Base-by-base conservation (phyloP, 2,797 vertebrate genomes). In the Phrynocephalus forsythii region DNA sequence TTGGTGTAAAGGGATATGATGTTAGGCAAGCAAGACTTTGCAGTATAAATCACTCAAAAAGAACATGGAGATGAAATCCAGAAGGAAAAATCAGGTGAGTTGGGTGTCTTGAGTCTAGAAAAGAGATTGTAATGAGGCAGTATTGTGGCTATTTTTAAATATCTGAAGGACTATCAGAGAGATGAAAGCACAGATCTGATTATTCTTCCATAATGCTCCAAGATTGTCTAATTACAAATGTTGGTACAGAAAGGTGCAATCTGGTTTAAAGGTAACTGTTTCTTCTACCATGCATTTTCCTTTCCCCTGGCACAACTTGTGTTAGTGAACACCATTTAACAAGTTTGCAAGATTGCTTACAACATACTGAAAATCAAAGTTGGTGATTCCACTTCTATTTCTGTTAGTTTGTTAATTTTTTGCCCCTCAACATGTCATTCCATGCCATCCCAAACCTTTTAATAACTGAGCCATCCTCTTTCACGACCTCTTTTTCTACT, bases 401-500 rank as follows among this genome's bases (percentile, higher is more conserved):
- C 68, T 86, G 90, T 60, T 93, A 94, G 89, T 95, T 85, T 85
- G 84, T 95, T 95, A 95, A 87, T 93, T 33, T 7, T 30, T 87
- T 71, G 63, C 6, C 28, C 80, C 48, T 76, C 89, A 86, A 63
- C 22, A 67, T 48, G 52, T 86, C 87, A 84, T 1, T 77, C 30
- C 97, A 96, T 96, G 97, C 96, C 91, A 94, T 89, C 88, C 88
- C 98, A 97, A 97, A 99, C 99, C 98, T 99, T 98, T 98, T 99
- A 93, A 99, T 94, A 95, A 99, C 92, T 84, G 98, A 98, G 95
- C 98, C 99, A 81, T 99, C 98, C 72, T 98, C 97, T 96, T 96
- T 98, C 88, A 97, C 92, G 95, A 97, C 89, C 94, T 98, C 97
- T 87, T 95, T 97, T 96, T 99, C 98, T 96, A 98, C 96, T 97